Base-by-base conservation (phyloP, 2,888 invertebrate genomes). In the Nemapogon koenigi region DNA sequence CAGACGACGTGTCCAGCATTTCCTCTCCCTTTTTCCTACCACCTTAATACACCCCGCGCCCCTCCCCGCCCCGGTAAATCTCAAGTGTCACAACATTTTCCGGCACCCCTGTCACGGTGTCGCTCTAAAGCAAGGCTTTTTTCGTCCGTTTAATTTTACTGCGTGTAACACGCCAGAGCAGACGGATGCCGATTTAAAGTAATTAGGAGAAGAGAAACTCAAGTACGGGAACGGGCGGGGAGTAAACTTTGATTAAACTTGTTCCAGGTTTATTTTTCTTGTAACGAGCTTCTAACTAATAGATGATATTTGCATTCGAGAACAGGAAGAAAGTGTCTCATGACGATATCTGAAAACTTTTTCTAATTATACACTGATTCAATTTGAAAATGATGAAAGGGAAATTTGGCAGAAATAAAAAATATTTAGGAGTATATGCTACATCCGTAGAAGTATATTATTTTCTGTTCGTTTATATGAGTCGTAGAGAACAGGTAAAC, bases 1-100 rank as follows among this genome's bases (percentile, higher is more conserved):
- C 53, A 49, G 49, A 41, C 52, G 45, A 72, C 71, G 73, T 75
- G 75, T 68, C 68, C 70, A 69, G 65, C 62, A 46, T 40, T 41
- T 41, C 53, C 53, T 51, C 16, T 46, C 37, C 43, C 38, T n/a
- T n/a, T 10, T 10, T 14, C 13, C 13, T 10, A 8, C 8, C 4
- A n/a, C 13, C 4, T 8, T 14, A n/a, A 10, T n/a, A n/a, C n/a
- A n/a, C 51, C 49, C 48, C 53, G 52, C 47, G 49, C 47, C 49
- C 50, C 47, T 51, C 51, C 47, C 56, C 52, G 57, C 55, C 55
- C 55, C 56, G 62, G 62, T 59, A 66, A 64, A 66, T 63, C 64
- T 67, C 58, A 56, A 69, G 63, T 62, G 55, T 62, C 62, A 62
- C 62, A 63, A 65, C 59, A 62, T 57, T 61, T 57, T 55, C 53